Evolutionary conservation across 1,140 invertebrate genomes (phyloP).

Genomic region (Leptopilina clavipes): DNA sequence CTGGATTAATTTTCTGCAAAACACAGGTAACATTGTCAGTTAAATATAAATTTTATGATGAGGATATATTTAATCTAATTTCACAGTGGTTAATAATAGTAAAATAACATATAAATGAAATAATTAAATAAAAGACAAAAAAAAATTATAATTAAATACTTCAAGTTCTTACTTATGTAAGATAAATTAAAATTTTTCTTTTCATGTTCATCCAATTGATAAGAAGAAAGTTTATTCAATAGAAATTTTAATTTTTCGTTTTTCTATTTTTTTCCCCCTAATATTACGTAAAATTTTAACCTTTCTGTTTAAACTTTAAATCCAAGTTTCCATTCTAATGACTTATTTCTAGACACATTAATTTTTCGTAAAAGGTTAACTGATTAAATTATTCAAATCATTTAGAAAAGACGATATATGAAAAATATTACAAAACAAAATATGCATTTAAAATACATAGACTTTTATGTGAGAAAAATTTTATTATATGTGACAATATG

Average conservation of each 20-base stretch:
- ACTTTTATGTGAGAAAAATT: too few species aligned
- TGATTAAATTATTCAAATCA: not conserved
- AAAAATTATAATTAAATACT: too few species aligned
- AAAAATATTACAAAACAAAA: not conserved
- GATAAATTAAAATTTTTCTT: too few species aligned
- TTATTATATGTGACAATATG: too few species aligned
- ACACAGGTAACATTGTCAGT: not conserved
- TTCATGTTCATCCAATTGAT: too few species aligned
- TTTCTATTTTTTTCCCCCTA: not conserved
- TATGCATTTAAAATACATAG: too few species aligned
- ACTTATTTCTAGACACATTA: not conserved
- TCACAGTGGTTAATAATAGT: too few species aligned
- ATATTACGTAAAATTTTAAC: not conserved
- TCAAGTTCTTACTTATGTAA: too few species aligned
- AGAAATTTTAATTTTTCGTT: not conserved
- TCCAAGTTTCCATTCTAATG: not conserved
- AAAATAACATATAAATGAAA: too few species aligned
- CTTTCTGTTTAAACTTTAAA: conserved; percentile 2
- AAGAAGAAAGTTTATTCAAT: not conserved
- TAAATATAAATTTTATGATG: not conserved
- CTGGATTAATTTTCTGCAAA: conserved; percentile 32
- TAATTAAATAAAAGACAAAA: too few species aligned
- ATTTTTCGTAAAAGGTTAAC: not conserved
- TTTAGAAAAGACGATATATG: not conserved
- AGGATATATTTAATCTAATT: too few species aligned